Evolutionary conservation across 1,140 invertebrate genomes (phyloP), one percentile per base, ranked within the genome.

Genomic region (Drosophila willistoni): DNA sequence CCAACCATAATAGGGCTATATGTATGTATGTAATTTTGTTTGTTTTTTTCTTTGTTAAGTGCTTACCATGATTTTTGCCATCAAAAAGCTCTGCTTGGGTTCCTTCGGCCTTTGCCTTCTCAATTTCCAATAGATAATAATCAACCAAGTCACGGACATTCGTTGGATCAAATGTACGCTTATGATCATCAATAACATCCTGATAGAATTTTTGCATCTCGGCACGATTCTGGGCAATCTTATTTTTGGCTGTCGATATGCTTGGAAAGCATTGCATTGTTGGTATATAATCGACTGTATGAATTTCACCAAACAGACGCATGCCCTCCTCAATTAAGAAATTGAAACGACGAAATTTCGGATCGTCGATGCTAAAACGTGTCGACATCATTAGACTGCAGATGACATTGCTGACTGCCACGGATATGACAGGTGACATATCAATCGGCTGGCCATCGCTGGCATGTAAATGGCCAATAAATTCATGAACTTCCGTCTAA

Each of bases 341-440:
- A 94, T 97, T 97, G 82, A 98, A 96, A 42, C 96, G 93, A 17
- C 94, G 93, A 92, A 98, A 98, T 14, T 94, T 93, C 1, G 93
- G 91, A 79, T 98, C 97, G 13, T 96, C 95, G 71, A 95, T 94
- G 47, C 95, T 94, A 91, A 98, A 98, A 6, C 97, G 93, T 0
- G 97, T 95, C 14, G 96, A 96, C 97, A 98, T 98, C 71, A 97
- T 94, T 36, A 98, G 95, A 25, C 95, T 96, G 91, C 97, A 98
- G 68, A 99, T 98, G 0, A 98, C 97, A 91, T 98, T 99, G 85
- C 96, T 97, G 61, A 98, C 95, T 3, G 96, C 95, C 68, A 96
- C 94, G n/a, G 95, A 95, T 14, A 98, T 93, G 2, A 95, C 92
- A 0, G 95, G 94, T 4, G 96, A 96, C 14, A 97, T 91, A 80